phyloP scores from a whole-genome alignment of 2,888 invertebrate species.

The Limnephilus marmoratus region DNA sequence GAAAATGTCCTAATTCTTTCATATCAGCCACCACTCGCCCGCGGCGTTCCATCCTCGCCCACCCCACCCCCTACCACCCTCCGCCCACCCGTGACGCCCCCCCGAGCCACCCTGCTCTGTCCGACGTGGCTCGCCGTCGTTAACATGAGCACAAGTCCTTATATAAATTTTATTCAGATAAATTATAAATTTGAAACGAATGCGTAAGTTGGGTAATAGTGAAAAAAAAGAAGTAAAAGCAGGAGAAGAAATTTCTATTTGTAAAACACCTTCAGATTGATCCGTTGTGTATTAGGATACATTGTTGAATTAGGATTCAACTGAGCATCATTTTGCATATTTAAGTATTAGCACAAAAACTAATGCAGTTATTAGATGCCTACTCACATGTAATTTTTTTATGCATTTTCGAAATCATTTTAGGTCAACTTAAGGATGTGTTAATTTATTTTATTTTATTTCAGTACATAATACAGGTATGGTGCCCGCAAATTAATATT shows the following conservation, averaged over 20 bases:
- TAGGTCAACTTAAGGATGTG: too few species aligned
- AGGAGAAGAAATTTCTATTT: too few species aligned
- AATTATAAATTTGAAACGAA: background rate
- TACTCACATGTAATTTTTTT: background rate
- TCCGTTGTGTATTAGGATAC: too few species aligned
- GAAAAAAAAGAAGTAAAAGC: too few species aligned
- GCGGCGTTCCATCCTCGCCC: conserved; percentile 58
- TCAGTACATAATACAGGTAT: too few species aligned
- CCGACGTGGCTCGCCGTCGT: background rate
- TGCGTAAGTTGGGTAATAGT: background rate
- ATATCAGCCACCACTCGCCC: conserved; percentile 65
- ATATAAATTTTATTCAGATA: background rate
- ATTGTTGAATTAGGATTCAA: too few species aligned
- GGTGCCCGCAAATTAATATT: too few species aligned
- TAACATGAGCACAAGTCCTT: background rate
- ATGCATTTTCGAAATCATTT: too few species aligned
- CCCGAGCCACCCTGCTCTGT: background rate
- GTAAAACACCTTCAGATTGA: too few species aligned
- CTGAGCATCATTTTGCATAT: background rate
- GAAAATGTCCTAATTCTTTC: conserved; percentile 66
- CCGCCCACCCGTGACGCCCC: background rate
- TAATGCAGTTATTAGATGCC: background rate
- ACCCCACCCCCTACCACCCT: background rate
- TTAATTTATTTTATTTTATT: too few species aligned
- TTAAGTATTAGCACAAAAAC: background rate